Conservation (phyloP, 1,140 invertebrate genomes). For the Linepithema humile region DNA sequence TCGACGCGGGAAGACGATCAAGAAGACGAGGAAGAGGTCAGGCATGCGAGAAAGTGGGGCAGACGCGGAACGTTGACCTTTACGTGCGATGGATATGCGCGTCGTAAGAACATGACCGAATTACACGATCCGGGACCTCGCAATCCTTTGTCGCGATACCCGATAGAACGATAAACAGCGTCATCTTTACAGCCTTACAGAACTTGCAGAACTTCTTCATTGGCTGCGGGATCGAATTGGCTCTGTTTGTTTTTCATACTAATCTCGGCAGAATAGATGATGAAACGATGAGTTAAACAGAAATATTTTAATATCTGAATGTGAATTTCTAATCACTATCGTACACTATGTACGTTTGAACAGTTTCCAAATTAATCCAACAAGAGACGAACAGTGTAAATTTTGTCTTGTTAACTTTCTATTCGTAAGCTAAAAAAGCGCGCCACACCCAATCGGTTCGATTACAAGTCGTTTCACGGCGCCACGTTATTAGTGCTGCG, state of each 20-base stretch:
- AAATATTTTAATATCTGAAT: not conserved
- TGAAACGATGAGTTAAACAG: too few relatives aligned
- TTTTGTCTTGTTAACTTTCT: too few relatives aligned
- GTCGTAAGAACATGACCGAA: constrained; percentile 31
- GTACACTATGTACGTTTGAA: too few relatives aligned
- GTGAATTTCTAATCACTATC: not conserved
- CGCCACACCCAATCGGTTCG: constrained; percentile 71
- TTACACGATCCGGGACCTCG: not conserved
- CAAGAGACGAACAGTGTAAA: too few relatives aligned
- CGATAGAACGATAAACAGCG: not conserved
- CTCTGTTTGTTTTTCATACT: not conserved
- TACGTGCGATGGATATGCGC: constrained; percentile 36
- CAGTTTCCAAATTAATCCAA: too few relatives aligned
- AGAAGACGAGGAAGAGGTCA: constrained; percentile 58
- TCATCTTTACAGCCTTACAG: too few relatives aligned
- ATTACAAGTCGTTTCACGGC: constrained; percentile 70
- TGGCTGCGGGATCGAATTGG: not conserved
- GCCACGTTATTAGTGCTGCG: constrained; percentile 25
- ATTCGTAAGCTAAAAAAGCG: constrained; percentile 5
- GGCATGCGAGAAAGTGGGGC: constrained; percentile 66
- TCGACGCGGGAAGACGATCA: constrained; percentile 13
- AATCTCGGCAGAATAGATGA: too few relatives aligned
- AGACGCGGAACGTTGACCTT: constrained; percentile 64
- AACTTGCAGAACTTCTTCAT: not conserved
- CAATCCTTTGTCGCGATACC: constrained; percentile 15